Conservation (phyloP, 2,113 vertebrate species). For the Manacus vitellinus region DNA sequence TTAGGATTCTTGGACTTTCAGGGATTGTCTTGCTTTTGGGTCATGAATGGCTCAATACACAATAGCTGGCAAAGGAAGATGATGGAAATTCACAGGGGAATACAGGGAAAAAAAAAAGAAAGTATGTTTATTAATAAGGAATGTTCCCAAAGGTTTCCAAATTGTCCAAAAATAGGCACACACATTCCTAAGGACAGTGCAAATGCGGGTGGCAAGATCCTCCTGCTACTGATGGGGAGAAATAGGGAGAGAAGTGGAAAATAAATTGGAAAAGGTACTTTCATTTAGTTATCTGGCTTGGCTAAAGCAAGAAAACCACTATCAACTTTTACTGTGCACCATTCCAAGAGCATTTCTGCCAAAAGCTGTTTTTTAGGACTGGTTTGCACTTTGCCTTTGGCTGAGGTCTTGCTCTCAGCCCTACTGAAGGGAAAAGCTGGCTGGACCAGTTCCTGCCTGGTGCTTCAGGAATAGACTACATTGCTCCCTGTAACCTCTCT, state of each 20-base stretch:
- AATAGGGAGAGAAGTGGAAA: not conserved
- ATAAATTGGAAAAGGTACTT: not conserved
- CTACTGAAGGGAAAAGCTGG: not conserved
- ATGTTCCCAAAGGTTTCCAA: slow-evolving; percentile 24
- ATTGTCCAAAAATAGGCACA: slow-evolving; percentile 1
- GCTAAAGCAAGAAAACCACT: not conserved
- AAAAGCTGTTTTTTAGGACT: not conserved
- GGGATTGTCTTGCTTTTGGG: not conserved
- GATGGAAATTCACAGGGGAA: not conserved
- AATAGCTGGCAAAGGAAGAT: slow-evolving; percentile 36
- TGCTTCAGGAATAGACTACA: not conserved
- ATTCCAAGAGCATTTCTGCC: not conserved
- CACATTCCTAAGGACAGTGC: not conserved
- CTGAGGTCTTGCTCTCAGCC: not conserved
- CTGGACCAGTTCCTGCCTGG: not conserved
- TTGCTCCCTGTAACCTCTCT: not conserved
- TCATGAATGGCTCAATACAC: not conserved
- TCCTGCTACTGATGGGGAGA: not conserved
- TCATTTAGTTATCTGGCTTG: not conserved
- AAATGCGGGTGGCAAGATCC: not conserved
- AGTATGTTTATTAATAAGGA: slow-evolving; percentile 22
- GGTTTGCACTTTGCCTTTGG: not conserved
- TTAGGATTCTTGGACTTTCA: slow-evolving; percentile 28
- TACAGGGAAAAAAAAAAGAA: not conserved
- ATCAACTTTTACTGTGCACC: not conserved